Base-by-base conservation (phyloP, 2,797 vertebrate species). In the Peromyscus eremicus region DNA sequence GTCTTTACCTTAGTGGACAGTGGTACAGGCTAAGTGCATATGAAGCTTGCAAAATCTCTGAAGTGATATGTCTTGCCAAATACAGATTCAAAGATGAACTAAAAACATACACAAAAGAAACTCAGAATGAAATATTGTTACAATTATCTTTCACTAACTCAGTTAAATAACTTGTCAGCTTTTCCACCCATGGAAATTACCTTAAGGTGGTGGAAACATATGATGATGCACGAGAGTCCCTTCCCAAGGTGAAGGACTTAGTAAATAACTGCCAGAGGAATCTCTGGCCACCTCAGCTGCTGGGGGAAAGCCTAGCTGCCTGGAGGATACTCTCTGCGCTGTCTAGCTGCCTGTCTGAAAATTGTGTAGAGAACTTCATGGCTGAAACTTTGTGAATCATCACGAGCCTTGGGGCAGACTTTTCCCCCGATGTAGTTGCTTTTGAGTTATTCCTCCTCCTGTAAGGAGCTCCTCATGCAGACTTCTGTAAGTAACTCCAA, bases 131-230 rank as follows among this genome's bases (percentile, higher is more conserved):
- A 70, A 66, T 76, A 91, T 87, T 76, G 88, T 86, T 70, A 93
- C 66, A 68, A 46, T 55, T 86, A 16, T 94, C 46, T 70, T 71
- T 37, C 14, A 94, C 60, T 29, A 87, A 79, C 75, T 62, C 10
- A 84, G 82, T 75, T 77, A 80, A 93, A 29, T 43, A 90, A 93
- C 34, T 60, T 81, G n/a, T 40, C 23, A 79, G 17, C n/a, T 43
- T 91, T 92, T 95, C 75, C 89, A 93, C 5, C 27, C 12, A 34
- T 37, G 9, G 46, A 89, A 96, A 92, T 43, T n/a, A 71, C 10
- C 19, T 94, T 96, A 70, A 52, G 88, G 91, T 79, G 43, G 3
- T 25, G 1, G 64, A 27, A 88, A 40, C 27, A 2, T 9, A 70
- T 57, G n/a, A 70, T 57, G n/a, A 55, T 1, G 2, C 52, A 4